Conservation (phyloP, 2,797 vertebrate genomes). For the Scolopax rusticola region DNA sequence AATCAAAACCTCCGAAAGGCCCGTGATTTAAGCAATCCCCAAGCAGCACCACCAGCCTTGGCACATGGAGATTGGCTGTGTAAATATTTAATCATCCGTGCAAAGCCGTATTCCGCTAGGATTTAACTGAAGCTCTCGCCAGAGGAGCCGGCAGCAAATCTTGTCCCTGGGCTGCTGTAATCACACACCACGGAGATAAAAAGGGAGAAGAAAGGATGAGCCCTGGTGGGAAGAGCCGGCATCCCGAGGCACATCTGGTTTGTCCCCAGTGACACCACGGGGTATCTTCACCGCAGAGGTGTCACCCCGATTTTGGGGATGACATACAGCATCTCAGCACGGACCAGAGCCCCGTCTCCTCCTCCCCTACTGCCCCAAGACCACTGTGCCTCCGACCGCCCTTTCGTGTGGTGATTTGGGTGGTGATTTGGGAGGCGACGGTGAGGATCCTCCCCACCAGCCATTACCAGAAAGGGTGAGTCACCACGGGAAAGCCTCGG, state of each 20-base stretch:
- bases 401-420: background rate
- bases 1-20: background rate
- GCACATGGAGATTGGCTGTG: background rate
- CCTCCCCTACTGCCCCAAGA: background rate
- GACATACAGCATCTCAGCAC: accelerated
- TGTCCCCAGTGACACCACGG: accelerated
- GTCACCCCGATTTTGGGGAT: background rate
- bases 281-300: background rate
- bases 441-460: accelerated
- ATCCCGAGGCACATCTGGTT: accelerated
- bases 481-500: background rate
- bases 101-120: accelerated
- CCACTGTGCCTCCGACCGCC: accelerated
- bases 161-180: background rate
- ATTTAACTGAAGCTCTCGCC: background rate
- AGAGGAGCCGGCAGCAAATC: background rate
- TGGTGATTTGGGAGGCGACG: background rate
- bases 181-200: accelerated
- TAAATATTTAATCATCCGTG: background rate
- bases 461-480: background rate
- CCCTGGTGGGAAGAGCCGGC: accelerated
- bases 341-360: background rate
- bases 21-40: background rate
- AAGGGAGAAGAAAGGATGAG: accelerated
- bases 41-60: background rate